Conservation (phyloP, 2,113 vertebrate species). For the Saguinus midas region DNA sequence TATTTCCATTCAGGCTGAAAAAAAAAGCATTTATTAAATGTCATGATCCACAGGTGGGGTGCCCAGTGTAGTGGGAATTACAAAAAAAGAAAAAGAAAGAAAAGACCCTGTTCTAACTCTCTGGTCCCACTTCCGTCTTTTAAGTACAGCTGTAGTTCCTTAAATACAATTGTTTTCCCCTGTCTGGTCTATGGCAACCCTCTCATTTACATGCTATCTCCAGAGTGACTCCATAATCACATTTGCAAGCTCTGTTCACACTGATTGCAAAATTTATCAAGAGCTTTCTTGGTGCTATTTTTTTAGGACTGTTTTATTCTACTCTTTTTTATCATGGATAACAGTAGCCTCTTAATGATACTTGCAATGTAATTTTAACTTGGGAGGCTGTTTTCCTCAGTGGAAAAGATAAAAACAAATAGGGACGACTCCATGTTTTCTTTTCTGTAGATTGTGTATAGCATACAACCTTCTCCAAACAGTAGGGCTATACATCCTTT, state of each 20-base stretch:
- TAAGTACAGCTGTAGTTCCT: neutral
- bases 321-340: neutral
- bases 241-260: neutral
- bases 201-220: neutral
- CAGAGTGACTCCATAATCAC: neutral
- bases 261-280: neutral
- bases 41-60: neutral
- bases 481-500: neutral
- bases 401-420: neutral
- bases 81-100: neutral
- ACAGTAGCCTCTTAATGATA: constrained; percentile 18
- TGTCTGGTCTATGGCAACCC: neutral
- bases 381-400: neutral
- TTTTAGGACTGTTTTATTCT: neutral
- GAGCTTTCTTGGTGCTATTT: neutral
- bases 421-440: neutral
- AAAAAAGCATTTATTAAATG: neutral
- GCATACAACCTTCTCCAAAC: neutral
- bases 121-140: neutral
- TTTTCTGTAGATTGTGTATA: neutral
- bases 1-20: neutral
- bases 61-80: neutral
- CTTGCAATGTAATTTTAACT: neutral
- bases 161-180: neutral
- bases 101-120: neutral